phyloP scores from a whole-genome alignment of 2,113 vertebrate species.

The Hemiprocne comata region DNA sequence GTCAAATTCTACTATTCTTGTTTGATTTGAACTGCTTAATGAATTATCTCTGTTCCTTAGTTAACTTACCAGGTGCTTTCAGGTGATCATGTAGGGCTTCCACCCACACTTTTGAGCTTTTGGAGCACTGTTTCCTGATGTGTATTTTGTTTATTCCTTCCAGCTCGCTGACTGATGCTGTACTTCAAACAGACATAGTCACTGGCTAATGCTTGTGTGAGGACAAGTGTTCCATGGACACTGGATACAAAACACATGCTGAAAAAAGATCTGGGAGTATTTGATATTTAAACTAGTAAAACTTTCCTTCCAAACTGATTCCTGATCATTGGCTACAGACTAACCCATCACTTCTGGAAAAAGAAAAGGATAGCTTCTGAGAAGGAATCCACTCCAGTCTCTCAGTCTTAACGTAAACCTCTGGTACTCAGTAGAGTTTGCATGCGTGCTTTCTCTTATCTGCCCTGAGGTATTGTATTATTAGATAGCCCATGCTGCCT shows the following conservation, averaged over 20 bases:
- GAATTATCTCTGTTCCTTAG: not conserved
- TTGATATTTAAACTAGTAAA: slow-evolving; percentile 68
- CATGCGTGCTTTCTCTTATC: slow-evolving; percentile 7
- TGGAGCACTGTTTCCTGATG: slow-evolving; percentile 65
- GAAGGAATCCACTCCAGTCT: slow-evolving; percentile 37
- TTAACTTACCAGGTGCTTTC: slow-evolving; percentile 12
- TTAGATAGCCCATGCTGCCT: not conserved
- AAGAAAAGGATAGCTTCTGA: slow-evolving; percentile 64
- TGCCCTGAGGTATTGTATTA: slow-evolving; percentile 44
- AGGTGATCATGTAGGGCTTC: slow-evolving; percentile 41
- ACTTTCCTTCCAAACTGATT: slow-evolving; percentile 56
- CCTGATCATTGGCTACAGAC: slow-evolving; percentile 55
- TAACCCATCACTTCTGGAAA: slow-evolving; percentile 61
- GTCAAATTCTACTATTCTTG: not conserved
- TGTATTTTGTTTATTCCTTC: slow-evolving; percentile 71
- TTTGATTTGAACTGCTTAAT: slow-evolving; percentile 36
- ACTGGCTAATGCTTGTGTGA: slow-evolving; percentile 70
- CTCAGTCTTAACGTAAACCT: slow-evolving; percentile 43
- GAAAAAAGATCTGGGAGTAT: slow-evolving; percentile 64
- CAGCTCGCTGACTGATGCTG: slow-evolving; percentile 71
- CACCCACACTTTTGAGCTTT: slow-evolving; percentile 45
- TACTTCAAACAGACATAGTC: slow-evolving; percentile 69
- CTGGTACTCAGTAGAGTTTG: slow-evolving; percentile 50
- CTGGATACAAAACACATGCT: slow-evolving; percentile 71
- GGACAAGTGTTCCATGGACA: slow-evolving; percentile 71